Base-by-base conservation (phyloP, 2,888 invertebrate species). In the Lycocerus yunnanus region DNA sequence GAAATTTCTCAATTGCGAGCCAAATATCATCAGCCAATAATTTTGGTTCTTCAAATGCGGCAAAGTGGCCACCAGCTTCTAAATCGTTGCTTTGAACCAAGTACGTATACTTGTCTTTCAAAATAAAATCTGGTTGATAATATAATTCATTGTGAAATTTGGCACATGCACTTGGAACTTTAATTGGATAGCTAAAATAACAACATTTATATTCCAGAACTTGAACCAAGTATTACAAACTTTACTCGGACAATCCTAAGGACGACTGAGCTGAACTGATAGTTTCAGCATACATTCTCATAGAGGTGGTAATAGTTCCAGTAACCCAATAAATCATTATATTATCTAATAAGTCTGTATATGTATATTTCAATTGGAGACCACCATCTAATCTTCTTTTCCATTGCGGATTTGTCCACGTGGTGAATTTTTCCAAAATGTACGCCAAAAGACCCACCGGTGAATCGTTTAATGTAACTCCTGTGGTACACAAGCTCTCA, bases 401-500 rank as follows among this genome's bases (percentile, higher is more conserved):
- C 82, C 88, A 88, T 0, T 85, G 82, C 0, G 83, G 83, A 83
- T 91, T 89, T 0, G 93, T 94, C 92, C 93, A 93, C 0, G 91
- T 90, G 10, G 93, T 91, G 86, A 95, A 96, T 84, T 96, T 96
- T 82, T 97, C 96, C 5, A 97, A 86, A 66, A 97, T 93, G 82
- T 96, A 97, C 0, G 94, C 94, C 0, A 95, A 95, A 73, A 97
- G 86, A 0, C 95, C 96, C 0, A 93, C 90, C 0, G 97, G 97
- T 0, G 93, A 93, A 79, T 94, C 92, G 18, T 89, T 87, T 18
- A 96, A 84, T 0, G 88, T 92, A 5, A 90, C 88, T 18, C 93
- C 93, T 92, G 80, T n/a, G n/a, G n/a, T 10, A 43, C 10, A 15
- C n/a, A 13, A 11, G 27, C 11, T 13, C 13, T 3, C 1, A n/a